These are phyloP conservation scores for Enteromius anoplus DNA, from an alignment of 2,797 vertebrate genomes.

Conservation along the genomic window DNA sequence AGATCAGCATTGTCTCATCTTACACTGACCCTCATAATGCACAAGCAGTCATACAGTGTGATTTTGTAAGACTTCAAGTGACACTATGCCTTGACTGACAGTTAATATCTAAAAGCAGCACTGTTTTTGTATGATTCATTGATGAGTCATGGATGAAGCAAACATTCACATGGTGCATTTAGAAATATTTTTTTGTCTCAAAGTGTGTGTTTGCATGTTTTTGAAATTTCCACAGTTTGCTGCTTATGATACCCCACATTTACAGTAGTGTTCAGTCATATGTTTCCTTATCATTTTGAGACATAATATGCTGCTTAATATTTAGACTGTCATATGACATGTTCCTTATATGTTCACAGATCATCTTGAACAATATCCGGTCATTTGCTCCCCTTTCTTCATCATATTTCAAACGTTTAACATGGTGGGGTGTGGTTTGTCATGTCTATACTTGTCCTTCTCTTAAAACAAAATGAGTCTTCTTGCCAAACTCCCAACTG, in stretches of 20 bases:
- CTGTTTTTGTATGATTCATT: background rate
- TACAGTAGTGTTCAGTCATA: background rate
- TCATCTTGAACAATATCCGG: background rate
- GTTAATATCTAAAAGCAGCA: background rate
- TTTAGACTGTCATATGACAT: background rate
- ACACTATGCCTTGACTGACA: background rate
- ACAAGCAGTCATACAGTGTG: background rate
- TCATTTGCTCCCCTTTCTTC: background rate
- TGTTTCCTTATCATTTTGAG: background rate
- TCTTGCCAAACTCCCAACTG: background rate
- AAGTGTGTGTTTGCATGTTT: background rate
- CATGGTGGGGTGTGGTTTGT: constrained; percentile 1
- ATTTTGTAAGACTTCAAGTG: background rate
- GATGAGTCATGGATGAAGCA: constrained; percentile 12
- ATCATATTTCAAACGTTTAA: background rate
- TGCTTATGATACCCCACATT: background rate
- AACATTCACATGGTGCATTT: background rate
- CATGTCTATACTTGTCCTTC: constrained; percentile 6
- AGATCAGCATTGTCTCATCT: constrained; percentile 4
- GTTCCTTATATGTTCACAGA: background rate
- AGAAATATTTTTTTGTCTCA: background rate
- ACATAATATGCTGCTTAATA: background rate
- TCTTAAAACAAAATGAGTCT: background rate
- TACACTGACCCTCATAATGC: constrained; percentile 5
- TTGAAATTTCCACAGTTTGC: background rate